Evolutionary conservation across 1,140 invertebrate species (phyloP).

Genomic region (Melanaphis sacchari): DNA sequence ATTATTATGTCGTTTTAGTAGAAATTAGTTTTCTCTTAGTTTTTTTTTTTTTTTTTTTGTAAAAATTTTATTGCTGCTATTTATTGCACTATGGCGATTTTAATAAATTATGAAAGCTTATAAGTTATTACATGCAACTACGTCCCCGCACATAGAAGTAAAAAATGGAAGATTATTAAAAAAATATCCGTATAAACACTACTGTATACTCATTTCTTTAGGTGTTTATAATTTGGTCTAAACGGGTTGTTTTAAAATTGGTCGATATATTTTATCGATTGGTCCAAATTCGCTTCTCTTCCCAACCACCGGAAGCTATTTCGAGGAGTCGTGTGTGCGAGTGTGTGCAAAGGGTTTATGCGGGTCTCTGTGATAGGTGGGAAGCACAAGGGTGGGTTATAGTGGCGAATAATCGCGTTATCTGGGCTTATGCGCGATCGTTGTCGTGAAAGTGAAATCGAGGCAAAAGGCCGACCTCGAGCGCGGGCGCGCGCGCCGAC

Average conservation of each 20-base stretch:
- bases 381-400: neutral
- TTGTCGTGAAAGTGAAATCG: slow-evolving; percentile 2
- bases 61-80: neutral
- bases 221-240: neutral
- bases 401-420: neutral
- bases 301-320: no score
- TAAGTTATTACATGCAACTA: neutral
- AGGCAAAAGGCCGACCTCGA: neutral
- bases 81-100: neutral
- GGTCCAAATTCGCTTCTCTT: neutral
- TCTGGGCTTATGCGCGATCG: neutral
- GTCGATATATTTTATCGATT: neutral
- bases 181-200: no score
- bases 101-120: neutral
- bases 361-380: no score
- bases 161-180: neutral
- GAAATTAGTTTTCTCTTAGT: no score
- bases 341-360: neutral
- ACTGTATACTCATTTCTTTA: neutral
- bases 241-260: neutral
- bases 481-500: neutral
- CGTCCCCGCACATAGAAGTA: neutral
- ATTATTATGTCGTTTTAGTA: no score
- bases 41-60: neutral
- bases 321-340: neutral